Evolutionary conservation across 2,113 vertebrate species (phyloP).

Genomic region (Grallaria varia): DNA sequence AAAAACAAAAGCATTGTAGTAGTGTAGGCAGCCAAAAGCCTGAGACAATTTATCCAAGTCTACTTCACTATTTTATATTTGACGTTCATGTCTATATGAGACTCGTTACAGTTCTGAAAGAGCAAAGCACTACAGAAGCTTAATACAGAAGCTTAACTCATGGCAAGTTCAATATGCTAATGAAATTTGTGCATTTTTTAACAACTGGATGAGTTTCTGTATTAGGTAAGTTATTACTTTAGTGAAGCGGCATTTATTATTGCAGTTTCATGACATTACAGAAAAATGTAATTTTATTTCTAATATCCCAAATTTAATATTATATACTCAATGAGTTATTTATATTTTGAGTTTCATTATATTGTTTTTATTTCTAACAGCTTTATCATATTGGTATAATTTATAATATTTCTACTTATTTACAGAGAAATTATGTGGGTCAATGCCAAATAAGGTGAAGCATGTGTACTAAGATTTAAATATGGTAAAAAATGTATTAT

Average conservation of each 20-base stretch:
- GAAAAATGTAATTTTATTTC: not conserved
- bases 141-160: not conserved
- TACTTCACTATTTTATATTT: not conserved
- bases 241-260: not conserved
- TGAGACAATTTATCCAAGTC: not conserved
- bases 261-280: not conserved
- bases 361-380: not conserved
- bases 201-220: not conserved
- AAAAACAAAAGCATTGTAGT: not conserved
- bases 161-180: not conserved
- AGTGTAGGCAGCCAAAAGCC: not conserved
- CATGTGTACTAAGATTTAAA: rapidly evolving
- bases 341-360: not conserved
- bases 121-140: not conserved
- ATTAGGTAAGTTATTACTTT: not conserved
- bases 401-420: not conserved
- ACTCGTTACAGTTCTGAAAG: not conserved
- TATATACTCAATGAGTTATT: not conserved
- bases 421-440: not conserved
- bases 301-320: not conserved
- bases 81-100: not conserved
- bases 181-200: not conserved
- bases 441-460: not conserved
- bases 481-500: not conserved
- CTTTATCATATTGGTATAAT: not conserved